Base-by-base conservation (phyloP, 1,140 invertebrate genomes). In the Yoshiicerus persimilis region DNA sequence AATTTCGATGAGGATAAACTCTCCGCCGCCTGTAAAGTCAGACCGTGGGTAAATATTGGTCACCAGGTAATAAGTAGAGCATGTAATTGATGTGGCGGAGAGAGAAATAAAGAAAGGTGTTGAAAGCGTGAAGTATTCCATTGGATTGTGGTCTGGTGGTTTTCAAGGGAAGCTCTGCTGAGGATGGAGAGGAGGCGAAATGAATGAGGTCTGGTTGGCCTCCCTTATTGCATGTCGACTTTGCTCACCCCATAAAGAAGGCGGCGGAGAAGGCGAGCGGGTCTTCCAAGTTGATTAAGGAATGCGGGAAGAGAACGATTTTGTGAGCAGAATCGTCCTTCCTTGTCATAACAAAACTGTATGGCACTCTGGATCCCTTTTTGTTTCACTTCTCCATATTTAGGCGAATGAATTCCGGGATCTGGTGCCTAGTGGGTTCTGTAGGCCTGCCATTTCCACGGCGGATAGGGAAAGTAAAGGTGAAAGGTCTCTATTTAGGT, bases 211-310 rank as follows among this genome's bases (percentile, higher is more conserved):
- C 41, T 47, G 41, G 3, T 56, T n/a, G 16, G 34, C 75, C 27
- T 75, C 9, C 75, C 75, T 36, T 80, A 80, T 38, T 38, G 32
- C 75, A 80, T 80, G 47, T 0, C 47, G 20, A 25, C 34, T 80
- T 80, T 80, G 9, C 75, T 80, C 75, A 80, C 75, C 75, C 75
- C 75, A 80, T 80, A 80, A 80, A 80, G 75, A 80, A 36, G 32
- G 16, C 32, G 20, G 10, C 9, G 32, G 30, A 70, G 75, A 8
- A 36, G 32, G 5, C 4, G 9, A 11, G 16, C n/a, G n/a, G 30
- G 20, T 34, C 16, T n/a, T 80, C 9, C 30, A 80, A 80, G 32
- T 34, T 80, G 75, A 80, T 80, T 34, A 80, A 36, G 75, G 75
- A 80, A 36, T 36, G 32, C 30, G 47, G 47, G 47, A n/a, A 56